Evolutionary conservation across 2,113 vertebrate species (phyloP).

Genomic region (Sigmodon hispidus): DNA sequence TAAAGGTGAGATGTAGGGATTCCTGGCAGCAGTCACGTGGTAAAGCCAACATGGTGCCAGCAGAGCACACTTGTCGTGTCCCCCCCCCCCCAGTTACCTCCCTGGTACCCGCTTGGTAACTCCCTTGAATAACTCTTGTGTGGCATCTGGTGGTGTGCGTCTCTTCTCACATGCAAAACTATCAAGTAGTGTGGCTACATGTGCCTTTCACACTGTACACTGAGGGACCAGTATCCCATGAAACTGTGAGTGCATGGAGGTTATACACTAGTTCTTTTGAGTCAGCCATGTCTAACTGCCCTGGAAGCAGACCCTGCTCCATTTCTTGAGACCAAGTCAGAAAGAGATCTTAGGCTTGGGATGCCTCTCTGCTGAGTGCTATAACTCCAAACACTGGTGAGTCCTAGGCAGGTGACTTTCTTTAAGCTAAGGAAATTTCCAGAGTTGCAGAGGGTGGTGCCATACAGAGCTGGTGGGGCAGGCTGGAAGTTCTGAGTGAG

Average conservation of each 20-base stretch:
- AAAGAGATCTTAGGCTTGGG: neutral
- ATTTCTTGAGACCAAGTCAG: neutral
- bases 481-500: neutral
- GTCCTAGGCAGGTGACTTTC: neutral
- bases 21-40: no score
- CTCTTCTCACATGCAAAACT: no score
- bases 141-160: no score
- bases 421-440: slow-evolving; percentile 28
- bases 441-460: neutral
- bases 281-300: neutral
- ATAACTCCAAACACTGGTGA: neutral
- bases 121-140: no score
- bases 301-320: neutral
- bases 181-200: neutral
- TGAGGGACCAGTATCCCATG: neutral
- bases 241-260: neutral
- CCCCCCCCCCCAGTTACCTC: no score
- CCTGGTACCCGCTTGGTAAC: no score
- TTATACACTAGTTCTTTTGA: neutral
- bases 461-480: neutral
- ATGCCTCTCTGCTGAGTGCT: neutral
- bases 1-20: no score
- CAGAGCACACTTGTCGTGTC: no score
- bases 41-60: no score
- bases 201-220: neutral